Evolutionary conservation across 2,113 vertebrate species (phyloP), one percentile per base, ranked within the genome.

Genomic region (Rhizomys pruinosus): DNA sequence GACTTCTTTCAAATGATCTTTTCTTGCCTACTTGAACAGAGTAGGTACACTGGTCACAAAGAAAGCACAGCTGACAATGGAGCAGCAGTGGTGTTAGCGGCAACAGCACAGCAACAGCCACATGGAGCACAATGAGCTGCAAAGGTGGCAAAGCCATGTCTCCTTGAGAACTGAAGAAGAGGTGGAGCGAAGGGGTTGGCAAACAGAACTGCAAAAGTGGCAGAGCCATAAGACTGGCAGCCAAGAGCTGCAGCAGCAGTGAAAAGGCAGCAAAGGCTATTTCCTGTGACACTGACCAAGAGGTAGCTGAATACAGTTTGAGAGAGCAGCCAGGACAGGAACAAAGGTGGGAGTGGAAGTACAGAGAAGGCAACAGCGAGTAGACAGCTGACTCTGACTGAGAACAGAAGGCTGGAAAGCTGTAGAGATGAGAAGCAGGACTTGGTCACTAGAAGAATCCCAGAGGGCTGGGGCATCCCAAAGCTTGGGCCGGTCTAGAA

Each of bases 231-330:
- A 39, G 39, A 29, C 27, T 55, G 64, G 23, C 6, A 17, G 47
- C 29, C 44, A n/a, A 34, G 32, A 80, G 55, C 29, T 34, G 29
- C 78, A 81, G n/a, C n/a, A 79, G 55, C 7, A 63, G 37, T 44
- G 37, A 17, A 69, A 32, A 1, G 32, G 44, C 23, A 84, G 32
- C 44, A 69, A 20, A 8, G 68, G 32, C 64, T 68, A 12, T 52
- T 22, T 84, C 5, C 64, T 68, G 64, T 37, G 64, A 84, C 34
- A 55, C 29, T 71, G 82, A 85, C 66, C 22, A 84, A 71, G 44
- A 84, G 44, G 42, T 34, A 55, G 82, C 82, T 85, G 34, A 85
- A 79, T 37, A n/a, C n/a, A n/a, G 77, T 79, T n/a, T 79, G 77
- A 37, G 64, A 23, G 44, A 27, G 44, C 44, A 85, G 64, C 66